These are phyloP conservation scores for Sciurus niger DNA, from an alignment of 2,113 vertebrate genomes.

Conservation along the genomic window DNA sequence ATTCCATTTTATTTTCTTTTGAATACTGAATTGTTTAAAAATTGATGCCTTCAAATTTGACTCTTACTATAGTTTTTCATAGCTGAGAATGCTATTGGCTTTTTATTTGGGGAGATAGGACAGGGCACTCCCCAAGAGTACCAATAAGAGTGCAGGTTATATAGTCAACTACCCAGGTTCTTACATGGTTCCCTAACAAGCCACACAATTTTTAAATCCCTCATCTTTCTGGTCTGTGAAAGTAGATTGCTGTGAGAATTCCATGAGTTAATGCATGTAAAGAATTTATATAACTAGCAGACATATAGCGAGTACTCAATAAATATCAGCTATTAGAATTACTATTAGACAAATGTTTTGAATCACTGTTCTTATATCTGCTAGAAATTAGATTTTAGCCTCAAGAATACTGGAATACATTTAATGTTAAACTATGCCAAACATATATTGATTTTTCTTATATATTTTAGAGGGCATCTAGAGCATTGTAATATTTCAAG, in stretches of 20 bases:
- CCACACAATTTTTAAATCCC: background rate
- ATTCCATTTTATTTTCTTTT: background rate
- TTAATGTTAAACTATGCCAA: conserved; percentile 54
- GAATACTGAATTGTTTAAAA: conserved; percentile 53
- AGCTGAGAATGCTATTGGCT: background rate
- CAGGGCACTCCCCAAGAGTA: background rate
- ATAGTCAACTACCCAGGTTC: background rate
- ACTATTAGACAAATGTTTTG: conserved; percentile 45
- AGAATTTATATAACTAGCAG: background rate
- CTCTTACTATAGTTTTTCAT: conserved; percentile 6
- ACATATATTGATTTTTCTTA: conserved; percentile 49
- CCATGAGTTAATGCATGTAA: background rate
- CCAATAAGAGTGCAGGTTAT: background rate
- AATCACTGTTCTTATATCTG: conserved; percentile 28
- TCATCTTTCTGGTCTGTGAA: background rate
- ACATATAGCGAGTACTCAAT: background rate
- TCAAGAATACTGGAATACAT: conserved; percentile 47
- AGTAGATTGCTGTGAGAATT: background rate
- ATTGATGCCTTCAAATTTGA: conserved; percentile 26
- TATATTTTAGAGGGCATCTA: conserved; percentile 46
- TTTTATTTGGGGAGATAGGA: background rate
- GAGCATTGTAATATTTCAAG: conserved; percentile 14
- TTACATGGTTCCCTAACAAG: background rate
- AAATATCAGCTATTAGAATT: conserved; percentile 44
- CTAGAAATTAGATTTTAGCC: conserved; percentile 59